A percentile compares a stretch with the other conserved stretches of the same genome.
Conservation (phyloP, 2,113 vertebrate genomes). For the Sapajus apella region DNA sequence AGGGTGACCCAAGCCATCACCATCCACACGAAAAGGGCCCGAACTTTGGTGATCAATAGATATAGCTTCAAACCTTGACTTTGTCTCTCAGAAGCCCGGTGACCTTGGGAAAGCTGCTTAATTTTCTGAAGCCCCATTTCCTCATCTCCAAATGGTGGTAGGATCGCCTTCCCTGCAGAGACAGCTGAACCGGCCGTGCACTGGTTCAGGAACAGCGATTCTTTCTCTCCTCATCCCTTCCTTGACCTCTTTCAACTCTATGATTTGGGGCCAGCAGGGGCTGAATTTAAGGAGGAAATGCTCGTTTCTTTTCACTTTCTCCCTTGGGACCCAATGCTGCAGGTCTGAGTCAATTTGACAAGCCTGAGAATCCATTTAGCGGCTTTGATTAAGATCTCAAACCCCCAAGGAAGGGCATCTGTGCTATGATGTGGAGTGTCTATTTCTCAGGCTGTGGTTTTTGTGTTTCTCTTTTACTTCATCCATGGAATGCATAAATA, state of each 20-base stretch:
- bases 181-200: rapidly evolving
- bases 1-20: not conserved
- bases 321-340: not conserved
- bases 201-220: not conserved
- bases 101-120: not conserved
- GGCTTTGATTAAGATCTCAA: not conserved
- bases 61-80: not conserved
- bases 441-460: not conserved
- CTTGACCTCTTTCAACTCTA: not conserved
- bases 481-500: not conserved
- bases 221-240: not conserved
- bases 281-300: not conserved
- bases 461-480: not conserved
- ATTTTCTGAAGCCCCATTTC: not conserved
- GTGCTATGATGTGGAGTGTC: rapidly evolving
- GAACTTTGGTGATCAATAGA: not conserved
- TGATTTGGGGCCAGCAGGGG: not conserved
- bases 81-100: not conserved
- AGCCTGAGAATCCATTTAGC: not conserved
- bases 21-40: not conserved
- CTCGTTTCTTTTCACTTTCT: not conserved
- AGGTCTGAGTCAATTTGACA: not conserved
- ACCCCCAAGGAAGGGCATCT: not conserved
- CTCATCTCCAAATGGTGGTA: not conserved
- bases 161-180: not conserved